phyloP scores from a whole-genome alignment of 2,888 invertebrate genomes.

The Neoitamus cyanurus region DNA sequence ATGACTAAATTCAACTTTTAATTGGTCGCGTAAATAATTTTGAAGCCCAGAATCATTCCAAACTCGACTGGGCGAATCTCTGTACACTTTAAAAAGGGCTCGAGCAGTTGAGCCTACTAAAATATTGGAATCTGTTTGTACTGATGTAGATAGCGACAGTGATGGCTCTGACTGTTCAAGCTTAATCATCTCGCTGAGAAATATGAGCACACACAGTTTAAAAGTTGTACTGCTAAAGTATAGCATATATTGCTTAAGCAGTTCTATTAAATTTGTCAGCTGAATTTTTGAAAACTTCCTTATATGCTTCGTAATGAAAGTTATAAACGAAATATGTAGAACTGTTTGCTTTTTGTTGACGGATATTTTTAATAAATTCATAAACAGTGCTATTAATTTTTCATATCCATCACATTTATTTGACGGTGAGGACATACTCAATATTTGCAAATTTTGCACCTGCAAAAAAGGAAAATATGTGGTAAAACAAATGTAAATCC shows the following conservation, averaged over 20 bases:
- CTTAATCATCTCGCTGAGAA: background rate
- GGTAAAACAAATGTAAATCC: too few relatives aligned
- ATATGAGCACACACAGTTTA: background rate
- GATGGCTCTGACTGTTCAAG: background rate
- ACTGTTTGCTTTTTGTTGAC: background rate
- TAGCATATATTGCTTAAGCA: background rate
- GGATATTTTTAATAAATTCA: background rate
- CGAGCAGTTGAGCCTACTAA: background rate
- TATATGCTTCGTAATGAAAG: background rate
- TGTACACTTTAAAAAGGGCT: background rate
- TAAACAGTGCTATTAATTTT: background rate
- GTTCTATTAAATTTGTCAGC: background rate
- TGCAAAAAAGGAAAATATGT: background rate
- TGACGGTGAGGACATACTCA: background rate
- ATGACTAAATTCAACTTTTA: background rate
- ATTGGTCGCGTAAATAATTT: background rate
- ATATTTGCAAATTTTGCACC: background rate
- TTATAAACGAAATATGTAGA: background rate
- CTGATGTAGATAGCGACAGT: background rate
- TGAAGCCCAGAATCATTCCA: background rate
- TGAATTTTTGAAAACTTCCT: background rate
- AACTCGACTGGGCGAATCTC: background rate
- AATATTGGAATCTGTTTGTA: background rate
- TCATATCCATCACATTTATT: background rate
- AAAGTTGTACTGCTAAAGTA: background rate